phyloP scores from a whole-genome alignment of 2,888 invertebrate genomes.

The Tachina lurida region DNA sequence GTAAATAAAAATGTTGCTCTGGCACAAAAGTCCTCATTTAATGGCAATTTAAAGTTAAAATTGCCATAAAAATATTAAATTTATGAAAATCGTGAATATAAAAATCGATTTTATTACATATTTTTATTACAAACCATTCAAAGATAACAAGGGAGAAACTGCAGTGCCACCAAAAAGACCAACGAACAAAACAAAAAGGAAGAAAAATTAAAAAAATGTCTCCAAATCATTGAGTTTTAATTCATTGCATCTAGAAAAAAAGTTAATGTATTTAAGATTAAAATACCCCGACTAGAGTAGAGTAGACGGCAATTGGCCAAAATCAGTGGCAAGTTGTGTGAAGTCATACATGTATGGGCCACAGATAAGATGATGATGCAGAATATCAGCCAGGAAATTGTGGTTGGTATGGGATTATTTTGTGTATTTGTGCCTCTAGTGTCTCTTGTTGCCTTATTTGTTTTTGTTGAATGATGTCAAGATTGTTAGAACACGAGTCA shows the following conservation, averaged over 20 bases:
- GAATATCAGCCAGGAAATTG: not conserved
- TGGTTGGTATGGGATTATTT: constrained; percentile 15
- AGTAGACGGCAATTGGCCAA: not conserved
- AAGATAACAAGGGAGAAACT: constrained; percentile 68
- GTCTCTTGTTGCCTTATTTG: not conserved
- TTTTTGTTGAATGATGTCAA: constrained; percentile 34
- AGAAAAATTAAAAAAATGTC: constrained; percentile 8
- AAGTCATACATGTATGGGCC: constrained; percentile 26
- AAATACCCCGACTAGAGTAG: not conserved
- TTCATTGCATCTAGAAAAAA: constrained; percentile 6
- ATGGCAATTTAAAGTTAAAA: constrained; percentile 53
- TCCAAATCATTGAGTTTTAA: constrained; percentile 24
- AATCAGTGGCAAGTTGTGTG: constrained; percentile 53
- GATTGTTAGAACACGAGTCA: constrained; percentile 62
- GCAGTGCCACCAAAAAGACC: not conserved
- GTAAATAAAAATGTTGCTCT: constrained; percentile 6
- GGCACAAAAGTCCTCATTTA: constrained; percentile 40
- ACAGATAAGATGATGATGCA: constrained; percentile 51
- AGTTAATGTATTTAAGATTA: constrained; percentile 21
- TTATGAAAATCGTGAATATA: constrained; percentile 70
- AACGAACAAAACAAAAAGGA: not conserved
- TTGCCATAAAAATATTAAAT: constrained; percentile 66
- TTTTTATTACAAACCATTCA: constrained; percentile 68
- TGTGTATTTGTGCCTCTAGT: not conserved
- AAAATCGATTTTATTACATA: constrained; percentile 74